Evolutionary conservation across 2,113 vertebrate genomes (phyloP), one percentile per base, ranked within the genome.

Genomic region (Apodemus sylvaticus): DNA sequence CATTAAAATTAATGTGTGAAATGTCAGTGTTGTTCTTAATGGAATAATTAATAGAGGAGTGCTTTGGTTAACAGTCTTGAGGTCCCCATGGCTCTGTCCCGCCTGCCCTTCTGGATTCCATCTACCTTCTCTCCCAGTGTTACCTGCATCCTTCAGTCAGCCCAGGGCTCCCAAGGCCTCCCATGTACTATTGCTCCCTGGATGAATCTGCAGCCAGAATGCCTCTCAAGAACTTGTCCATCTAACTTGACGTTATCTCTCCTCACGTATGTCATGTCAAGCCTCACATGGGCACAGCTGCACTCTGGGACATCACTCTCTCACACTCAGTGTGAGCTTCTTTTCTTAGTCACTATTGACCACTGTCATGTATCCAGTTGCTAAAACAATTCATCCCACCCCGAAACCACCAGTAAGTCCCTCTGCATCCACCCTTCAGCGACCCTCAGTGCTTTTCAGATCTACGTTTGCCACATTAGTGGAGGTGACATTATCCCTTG

Each of bases 1-100:
- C 81, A 95, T 93, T 96, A 91, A 97, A 96, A 90, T 94, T 82
- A 82, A 79, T 87, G 90, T 78, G 83, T 94, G 93, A 78, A 93
- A 14, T 14, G 71, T 20, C 89, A 79, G 86, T 73, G 58, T 86
- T 97, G 73, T 78, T 95, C 26, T 70, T 93, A 90, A 79, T 90
- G 62, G 92, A 93, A 76, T 93, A 86, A 95, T 89, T 83, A 86
- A 91, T 89, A 48, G 73, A 81, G 51, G 16, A 88, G 19, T 17
- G 55, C 31, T 62, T 89, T 60, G 2, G 73, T 86, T 86, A 66
- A 60, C 31, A n/a, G 39, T 89, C n/a, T 17, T 55, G 31, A 62
- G 42, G 48, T 53, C 60, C 58, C 76, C 89, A 91, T 7, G 89
- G 87, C 71, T 89, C 71, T 89, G 71, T 60, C 26, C 53, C 76